A percentile compares a stretch with the other conserved stretches of the same genome.
Conservation (phyloP, 2,888 invertebrate genomes). For the Dynastes hyllus region DNA sequence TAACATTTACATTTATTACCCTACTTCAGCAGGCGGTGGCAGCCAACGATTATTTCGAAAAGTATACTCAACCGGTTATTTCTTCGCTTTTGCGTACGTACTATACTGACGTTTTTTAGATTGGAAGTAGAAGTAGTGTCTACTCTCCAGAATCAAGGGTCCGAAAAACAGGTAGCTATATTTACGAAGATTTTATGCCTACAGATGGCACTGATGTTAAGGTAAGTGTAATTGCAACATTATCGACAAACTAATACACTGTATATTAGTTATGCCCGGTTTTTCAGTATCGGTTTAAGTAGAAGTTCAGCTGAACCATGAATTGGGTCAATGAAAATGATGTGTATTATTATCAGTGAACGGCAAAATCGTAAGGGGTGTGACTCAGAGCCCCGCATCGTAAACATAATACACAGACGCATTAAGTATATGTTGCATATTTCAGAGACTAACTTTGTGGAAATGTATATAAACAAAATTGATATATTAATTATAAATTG, state of each 20-base stretch:
- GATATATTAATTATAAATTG: too few species aligned
- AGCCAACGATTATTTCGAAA: slow-evolving; percentile 98
- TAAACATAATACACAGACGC: too few species aligned
- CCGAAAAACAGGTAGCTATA: slow-evolving; percentile 97
- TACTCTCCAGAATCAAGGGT: slow-evolving; percentile 98
- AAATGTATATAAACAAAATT: too few species aligned
- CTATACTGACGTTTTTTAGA: slow-evolving; percentile 74
- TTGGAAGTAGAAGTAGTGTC: slow-evolving; percentile 98
- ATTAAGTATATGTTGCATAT: too few species aligned
- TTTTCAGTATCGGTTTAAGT: too few species aligned
- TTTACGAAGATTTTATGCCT: slow-evolving; percentile 99
- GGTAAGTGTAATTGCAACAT: slow-evolving; percentile 59
- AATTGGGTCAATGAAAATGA: too few species aligned
- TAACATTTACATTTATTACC: slow-evolving; percentile 99
- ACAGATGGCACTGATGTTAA: slow-evolving; percentile 88
- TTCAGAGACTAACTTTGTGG: too few species aligned
- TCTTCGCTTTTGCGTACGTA: slow-evolving; percentile 53
- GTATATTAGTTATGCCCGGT: too few species aligned
- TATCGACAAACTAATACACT: neutral
- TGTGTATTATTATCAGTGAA: too few species aligned
- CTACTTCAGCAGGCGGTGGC: slow-evolving; percentile 98
- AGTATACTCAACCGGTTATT: slow-evolving; percentile 73
- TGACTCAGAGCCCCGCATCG: too few species aligned
- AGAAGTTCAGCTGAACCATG: too few species aligned
- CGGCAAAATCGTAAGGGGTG: too few species aligned